Evolutionary conservation across 2,113 vertebrate species (phyloP), one percentile per base, ranked within the genome.

Genomic region (Pteruthius melanotis): DNA sequence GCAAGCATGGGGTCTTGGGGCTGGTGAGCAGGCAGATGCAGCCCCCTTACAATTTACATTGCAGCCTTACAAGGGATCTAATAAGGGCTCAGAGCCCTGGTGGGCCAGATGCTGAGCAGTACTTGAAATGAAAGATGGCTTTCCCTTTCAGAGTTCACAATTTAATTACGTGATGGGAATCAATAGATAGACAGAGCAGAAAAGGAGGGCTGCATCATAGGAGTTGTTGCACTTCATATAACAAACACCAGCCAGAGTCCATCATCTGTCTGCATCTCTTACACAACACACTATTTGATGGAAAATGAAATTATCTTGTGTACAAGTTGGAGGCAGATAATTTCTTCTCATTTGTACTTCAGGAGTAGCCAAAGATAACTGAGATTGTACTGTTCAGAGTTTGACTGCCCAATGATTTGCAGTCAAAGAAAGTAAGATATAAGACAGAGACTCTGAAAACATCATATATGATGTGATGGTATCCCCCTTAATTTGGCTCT

Each of bases 161-260:
- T 95, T 93, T 92, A 96, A 96, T 92, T 96, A 94, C 68, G 89
- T 68, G 85, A 93, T 83, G 85, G 69, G 56, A 86, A 92, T 92
- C 72, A 53, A 95, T 66, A 96, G 60, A 60, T 10, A 91, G 77
- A 84, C 15, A 90, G 71, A 89, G 77, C 49, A 83, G 72, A 87
- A 69, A 64, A 28, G 64, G 88, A 87, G 64, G 40, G 74, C 37
- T 92, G 69, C 57, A 79, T 78, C 28, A 23, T 1, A 94, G 69
- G 28, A 89, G 61, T 49, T 82, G 69, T 65, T 91, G 81, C 66
- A 78, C 57, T 93, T 82, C 90, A 49, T 64, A 53, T 57, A 83
- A 81, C 84, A 94, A 89, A 90, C 85, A 83, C 56, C 52, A 76
- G 12, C 31, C 60, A 53, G 80, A 94, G 78, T 85, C 75, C 60